Conservation (phyloP, 1,140 invertebrate species). For the Eufriesea mexicana region DNA sequence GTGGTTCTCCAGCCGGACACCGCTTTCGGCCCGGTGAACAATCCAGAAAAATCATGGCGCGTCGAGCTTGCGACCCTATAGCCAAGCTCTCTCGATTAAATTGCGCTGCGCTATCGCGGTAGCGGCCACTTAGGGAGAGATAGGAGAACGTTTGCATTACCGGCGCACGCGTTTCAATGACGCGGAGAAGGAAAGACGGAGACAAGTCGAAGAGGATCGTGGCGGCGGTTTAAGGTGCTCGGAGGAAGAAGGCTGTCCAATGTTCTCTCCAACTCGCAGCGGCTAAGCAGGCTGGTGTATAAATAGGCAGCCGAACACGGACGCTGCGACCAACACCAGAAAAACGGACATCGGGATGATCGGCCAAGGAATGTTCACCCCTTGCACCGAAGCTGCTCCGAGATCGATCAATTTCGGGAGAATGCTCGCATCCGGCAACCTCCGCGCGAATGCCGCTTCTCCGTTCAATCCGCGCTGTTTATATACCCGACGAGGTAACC, state of each 20-base stretch:
- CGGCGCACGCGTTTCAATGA: slow-evolving; percentile 22
- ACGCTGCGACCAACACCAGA: slow-evolving; percentile 70
- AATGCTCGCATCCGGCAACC: background rate
- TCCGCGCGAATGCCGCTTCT: background rate
- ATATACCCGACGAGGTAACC: background rate
- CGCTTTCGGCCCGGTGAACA: too few relatives aligned
- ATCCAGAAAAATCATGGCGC: too few relatives aligned
- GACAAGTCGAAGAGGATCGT: slow-evolving; percentile 34
- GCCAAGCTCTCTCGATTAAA: background rate
- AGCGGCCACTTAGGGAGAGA: slow-evolving; percentile 21
- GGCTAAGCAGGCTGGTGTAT: slow-evolving; percentile 69
- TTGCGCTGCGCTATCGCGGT: background rate
- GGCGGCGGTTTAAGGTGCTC: slow-evolving; percentile 48
- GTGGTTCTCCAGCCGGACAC: background rate
- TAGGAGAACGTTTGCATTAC: slow-evolving; percentile 17
- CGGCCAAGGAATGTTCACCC: slow-evolving; percentile 73
- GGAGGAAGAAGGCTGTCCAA: slow-evolving; percentile 41
- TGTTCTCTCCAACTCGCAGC: slow-evolving; percentile 54
- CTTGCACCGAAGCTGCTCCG: slow-evolving; percentile 53
- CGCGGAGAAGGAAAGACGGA: slow-evolving; percentile 59
- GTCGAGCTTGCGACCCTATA: background rate
- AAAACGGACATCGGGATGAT: slow-evolving; percentile 74
- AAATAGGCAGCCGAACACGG: slow-evolving; percentile 74
- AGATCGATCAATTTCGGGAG: background rate
- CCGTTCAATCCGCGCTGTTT: background rate